phyloP scores from a whole-genome alignment of 2,888 invertebrate species.

The Torymus aiolomorphi region DNA sequence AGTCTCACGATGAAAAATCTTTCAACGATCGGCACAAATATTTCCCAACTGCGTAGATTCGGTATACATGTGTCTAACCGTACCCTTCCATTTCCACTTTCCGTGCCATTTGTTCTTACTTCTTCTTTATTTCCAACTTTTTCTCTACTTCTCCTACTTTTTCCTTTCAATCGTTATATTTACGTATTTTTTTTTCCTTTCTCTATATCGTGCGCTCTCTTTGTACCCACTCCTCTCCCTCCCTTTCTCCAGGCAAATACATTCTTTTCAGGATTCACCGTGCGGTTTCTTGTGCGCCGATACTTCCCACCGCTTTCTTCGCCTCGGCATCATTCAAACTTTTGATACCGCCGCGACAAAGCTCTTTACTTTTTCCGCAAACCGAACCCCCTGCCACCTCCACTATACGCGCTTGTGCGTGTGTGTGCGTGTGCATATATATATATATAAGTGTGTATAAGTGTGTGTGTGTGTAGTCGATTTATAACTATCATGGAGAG shows the following conservation, averaged over 20 bases:
- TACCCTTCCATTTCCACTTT: too few relatives aligned
- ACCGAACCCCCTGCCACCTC: background rate
- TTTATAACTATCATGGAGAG: slow-evolving; percentile 13
- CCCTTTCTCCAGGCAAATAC: slow-evolving; percentile 50
- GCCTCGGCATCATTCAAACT: slow-evolving; percentile 69
- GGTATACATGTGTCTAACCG: too few relatives aligned
- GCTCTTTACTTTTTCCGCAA: slow-evolving; percentile 63
- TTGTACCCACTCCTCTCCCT: background rate
- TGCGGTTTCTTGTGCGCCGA: slow-evolving; percentile 69
- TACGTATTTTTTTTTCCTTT: slow-evolving; percentile 1
- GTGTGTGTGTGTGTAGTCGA: background rate
- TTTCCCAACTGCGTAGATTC: too few relatives aligned
- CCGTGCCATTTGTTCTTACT: too few relatives aligned
- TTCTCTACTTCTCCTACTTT: too few relatives aligned
- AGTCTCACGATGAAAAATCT: too few relatives aligned
- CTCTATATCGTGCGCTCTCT: slow-evolving; percentile 5
- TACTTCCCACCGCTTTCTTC: slow-evolving; percentile 69
- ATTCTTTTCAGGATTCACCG: slow-evolving; percentile 69
- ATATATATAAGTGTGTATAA: too few relatives aligned
- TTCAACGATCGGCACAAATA: too few relatives aligned
- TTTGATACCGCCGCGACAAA: slow-evolving; percentile 70
- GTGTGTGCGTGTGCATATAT: too few relatives aligned
- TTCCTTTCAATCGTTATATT: background rate
- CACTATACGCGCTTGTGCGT: too few relatives aligned
- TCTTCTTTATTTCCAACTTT: too few relatives aligned